Conservation (phyloP, 2,888 invertebrate species). For the Chloroclystis v-ata region DNA sequence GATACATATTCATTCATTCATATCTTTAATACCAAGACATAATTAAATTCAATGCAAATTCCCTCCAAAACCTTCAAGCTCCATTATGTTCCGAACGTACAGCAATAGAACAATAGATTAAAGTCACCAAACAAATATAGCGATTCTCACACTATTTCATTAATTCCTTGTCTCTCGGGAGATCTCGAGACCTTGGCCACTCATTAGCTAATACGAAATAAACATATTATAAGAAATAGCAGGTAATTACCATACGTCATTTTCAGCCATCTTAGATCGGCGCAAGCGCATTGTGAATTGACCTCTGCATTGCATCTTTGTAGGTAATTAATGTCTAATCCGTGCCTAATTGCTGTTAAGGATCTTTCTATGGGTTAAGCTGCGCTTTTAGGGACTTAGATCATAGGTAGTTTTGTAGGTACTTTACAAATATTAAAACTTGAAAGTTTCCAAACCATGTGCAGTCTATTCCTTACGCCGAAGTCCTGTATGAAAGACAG, state of each 20-base stretch:
- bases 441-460: no score
- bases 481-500: no score
- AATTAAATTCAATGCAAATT: not conserved
- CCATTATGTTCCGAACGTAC: slow-evolving; percentile 7
- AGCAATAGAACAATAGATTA: slow-evolving; percentile 21
- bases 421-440: no score
- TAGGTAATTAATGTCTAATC: not conserved
- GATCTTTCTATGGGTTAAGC: not conserved
- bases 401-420: no score
- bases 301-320: slow-evolving; percentile 7
- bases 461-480: no score
- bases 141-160: slow-evolving; percentile 31
- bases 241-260: slow-evolving; percentile 26
- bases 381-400: no score
- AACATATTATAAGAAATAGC: slow-evolving; percentile 24
- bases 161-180: slow-evolving; percentile 23
- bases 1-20: no score
- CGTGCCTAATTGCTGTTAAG: not conserved
- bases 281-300: slow-evolving; percentile 24
- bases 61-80: slow-evolving; percentile 8
- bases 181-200: slow-evolving; percentile 28
- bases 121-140: slow-evolving; percentile 29
- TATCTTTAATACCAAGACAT: no score
- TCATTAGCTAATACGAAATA: slow-evolving; percentile 28
- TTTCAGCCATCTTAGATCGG: slow-evolving; percentile 30